These are phyloP conservation scores for Prunella himalayana DNA, from an alignment of 2,113 vertebrate genomes.

Conservation along the genomic window DNA sequence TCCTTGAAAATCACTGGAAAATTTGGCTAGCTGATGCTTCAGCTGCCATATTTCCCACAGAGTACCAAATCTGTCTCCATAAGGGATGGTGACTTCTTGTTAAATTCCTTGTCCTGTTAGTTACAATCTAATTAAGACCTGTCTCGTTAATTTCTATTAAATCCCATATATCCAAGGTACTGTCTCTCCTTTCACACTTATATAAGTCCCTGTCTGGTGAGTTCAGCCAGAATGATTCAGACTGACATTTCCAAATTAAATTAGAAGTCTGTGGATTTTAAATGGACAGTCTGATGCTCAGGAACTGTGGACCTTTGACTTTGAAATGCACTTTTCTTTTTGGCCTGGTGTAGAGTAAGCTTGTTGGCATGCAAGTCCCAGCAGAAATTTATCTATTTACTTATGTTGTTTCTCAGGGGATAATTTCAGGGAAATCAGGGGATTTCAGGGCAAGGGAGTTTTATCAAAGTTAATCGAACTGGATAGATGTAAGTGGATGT, in stretches of 20 bases:
- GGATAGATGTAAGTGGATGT: not conserved
- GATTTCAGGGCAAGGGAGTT: not conserved
- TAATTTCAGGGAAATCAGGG: conserved; percentile 13
- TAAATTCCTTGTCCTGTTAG: not conserved
- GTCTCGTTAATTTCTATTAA: not conserved
- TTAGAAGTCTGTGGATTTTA: not conserved
- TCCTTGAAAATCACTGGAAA: conserved; percentile 7
- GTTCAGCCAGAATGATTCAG: conserved; percentile 22
- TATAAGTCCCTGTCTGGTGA: not conserved
- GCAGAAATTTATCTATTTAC: not conserved
- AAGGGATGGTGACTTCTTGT: not conserved
- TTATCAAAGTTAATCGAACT: not conserved
- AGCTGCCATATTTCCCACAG: not conserved
- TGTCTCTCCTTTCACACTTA: not conserved
- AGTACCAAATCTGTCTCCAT: not conserved
- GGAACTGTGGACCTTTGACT: not conserved
- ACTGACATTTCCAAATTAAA: not conserved
- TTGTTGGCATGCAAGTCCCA: not conserved
- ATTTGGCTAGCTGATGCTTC: not conserved
- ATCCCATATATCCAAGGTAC: not conserved
- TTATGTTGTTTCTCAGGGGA: not conserved
- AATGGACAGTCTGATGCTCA: not conserved
- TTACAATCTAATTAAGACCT: not conserved
- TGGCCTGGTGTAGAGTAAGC: not conserved
- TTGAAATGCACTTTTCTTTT: not conserved